Conservation (phyloP, 2,888 invertebrate genomes). For the Apamea monoglypha region DNA sequence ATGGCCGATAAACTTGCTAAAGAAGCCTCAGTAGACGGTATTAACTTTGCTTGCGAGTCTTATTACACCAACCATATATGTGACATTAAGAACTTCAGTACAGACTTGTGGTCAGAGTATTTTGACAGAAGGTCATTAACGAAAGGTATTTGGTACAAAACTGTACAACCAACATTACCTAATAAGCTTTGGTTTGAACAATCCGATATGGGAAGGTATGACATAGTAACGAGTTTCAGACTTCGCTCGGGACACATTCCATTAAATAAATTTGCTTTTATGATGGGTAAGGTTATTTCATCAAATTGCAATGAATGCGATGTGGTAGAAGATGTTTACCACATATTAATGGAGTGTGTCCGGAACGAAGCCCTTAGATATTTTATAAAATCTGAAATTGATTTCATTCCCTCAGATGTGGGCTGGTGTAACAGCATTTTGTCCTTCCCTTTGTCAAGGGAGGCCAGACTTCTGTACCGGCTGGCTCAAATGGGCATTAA, state of each 20-base stretch:
- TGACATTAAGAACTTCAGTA: neutral
- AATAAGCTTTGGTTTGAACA: neutral
- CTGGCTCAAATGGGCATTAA: too few species aligned
- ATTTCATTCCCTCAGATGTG: neutral
- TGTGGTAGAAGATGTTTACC: too few species aligned
- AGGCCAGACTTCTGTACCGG: too few species aligned
- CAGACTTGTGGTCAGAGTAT: neutral
- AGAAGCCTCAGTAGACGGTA: neutral
- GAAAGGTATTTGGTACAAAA: constrained; percentile 4
- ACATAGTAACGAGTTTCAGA: constrained; percentile 1
- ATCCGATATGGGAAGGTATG: neutral
- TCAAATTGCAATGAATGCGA: too few species aligned
- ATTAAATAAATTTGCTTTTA: too few species aligned
- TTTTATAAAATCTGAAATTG: neutral
- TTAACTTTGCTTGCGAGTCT: neutral
- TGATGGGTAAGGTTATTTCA: too few species aligned
- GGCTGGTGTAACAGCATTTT: constrained; percentile 5
- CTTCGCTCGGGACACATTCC: neutral
- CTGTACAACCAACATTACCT: neutral
- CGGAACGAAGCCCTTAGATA: neutral
- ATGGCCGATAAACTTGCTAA: neutral
- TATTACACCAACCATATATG: neutral
- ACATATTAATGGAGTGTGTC: neutral
- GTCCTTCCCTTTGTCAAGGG: constrained; percentile 1
- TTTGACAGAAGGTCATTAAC: constrained; percentile 4